These are phyloP conservation scores for Tolypeutes matacus DNA, from an alignment of 2,797 vertebrate species.

Conservation along the genomic window DNA sequence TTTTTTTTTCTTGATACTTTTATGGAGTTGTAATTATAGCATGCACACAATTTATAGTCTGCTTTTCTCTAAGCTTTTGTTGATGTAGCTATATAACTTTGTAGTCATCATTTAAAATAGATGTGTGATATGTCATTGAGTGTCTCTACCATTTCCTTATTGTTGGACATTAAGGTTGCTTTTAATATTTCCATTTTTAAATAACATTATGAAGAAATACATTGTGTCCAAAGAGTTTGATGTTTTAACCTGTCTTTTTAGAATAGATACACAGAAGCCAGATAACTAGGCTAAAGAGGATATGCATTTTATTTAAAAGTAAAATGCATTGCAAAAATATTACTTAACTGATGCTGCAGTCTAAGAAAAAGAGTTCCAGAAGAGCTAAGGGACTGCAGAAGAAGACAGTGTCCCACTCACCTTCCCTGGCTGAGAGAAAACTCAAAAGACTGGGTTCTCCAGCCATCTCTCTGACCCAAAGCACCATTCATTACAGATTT, in stretches of 20 bases:
- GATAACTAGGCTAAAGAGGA: slow-evolving; percentile 1
- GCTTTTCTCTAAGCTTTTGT: not conserved
- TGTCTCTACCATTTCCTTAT: not conserved
- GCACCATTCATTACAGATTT: not conserved
- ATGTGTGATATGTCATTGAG: not conserved
- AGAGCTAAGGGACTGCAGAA: not conserved
- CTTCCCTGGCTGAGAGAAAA: slow-evolving; percentile 39
- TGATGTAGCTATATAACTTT: not conserved
- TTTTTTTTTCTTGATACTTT: slow-evolving; percentile 37
- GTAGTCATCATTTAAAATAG: not conserved
- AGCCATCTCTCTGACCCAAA: slow-evolving; percentile 13
- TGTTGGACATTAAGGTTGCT: not conserved
- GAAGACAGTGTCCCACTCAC: not conserved
- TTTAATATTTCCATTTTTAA: slow-evolving; percentile 58
- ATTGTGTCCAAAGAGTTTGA: slow-evolving; percentile 3
- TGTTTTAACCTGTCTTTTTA: slow-evolving; percentile 62
- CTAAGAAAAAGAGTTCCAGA: slow-evolving; percentile 57
- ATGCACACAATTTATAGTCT: not conserved
- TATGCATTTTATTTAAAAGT: not conserved
- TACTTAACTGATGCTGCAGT: slow-evolving; percentile 45
- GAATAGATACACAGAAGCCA: slow-evolving; percentile 33
- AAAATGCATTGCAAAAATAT: slow-evolving; percentile 50
- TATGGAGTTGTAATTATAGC: not conserved
- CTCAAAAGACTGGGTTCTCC: not conserved
- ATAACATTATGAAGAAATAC: slow-evolving; percentile 39